Evolutionary conservation across 2,113 vertebrate genomes (phyloP), one percentile per base, ranked within the genome.

Genomic region (Amazona guildingii): DNA sequence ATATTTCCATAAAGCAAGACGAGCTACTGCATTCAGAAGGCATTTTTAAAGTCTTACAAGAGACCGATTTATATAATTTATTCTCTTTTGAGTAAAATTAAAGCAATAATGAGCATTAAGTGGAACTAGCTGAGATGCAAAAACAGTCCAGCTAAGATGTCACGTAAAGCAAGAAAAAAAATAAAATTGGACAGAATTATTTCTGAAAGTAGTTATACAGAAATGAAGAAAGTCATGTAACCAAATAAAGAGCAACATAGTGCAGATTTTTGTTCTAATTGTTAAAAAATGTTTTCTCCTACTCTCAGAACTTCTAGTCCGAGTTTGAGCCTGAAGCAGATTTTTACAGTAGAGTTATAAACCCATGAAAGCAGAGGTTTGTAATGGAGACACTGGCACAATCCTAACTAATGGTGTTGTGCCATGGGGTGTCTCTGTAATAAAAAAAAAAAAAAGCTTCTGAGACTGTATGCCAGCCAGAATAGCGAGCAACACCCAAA

Each of bases 281-380:
- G 91, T 95, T 97, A 55, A 97, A 91, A 96, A 97, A 94, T 90
- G 51, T 95, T 94, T 67, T 88, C 62, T 97, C 91, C 79, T 66
- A 69, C 48, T 91, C 93, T 94, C 89, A 93, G 82, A 96, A 87
- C 77, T 97, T 97, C 83, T 92, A 85, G 90, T 94, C 75, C 83
- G 95, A 97, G 76, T 94, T 93, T 90, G 82, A 97, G 92, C 97
- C 97, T 24, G 74, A 66, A 96, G 95, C 96, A 95, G 95, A 95
- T 94, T 97, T 97, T 97, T 97, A 96, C 91, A 97, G 88, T 92
- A 91, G 70, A 94, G 95, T 97, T 98, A 97, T 97, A 98, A 98
- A 97, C 64, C 73, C 88, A 73, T 62, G 88, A 96, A 98, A 97
- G 94, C 92, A 93, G 95, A 97, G 77, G 82, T 97, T 97, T 97